A percentile compares a stretch with the other conserved stretches of the same genome.
Evolutionary conservation across 37 sponge, comb jelly and placozoan genomes (phyloP).

Genomic region (Chondrilla cf. caribensis): DNA sequence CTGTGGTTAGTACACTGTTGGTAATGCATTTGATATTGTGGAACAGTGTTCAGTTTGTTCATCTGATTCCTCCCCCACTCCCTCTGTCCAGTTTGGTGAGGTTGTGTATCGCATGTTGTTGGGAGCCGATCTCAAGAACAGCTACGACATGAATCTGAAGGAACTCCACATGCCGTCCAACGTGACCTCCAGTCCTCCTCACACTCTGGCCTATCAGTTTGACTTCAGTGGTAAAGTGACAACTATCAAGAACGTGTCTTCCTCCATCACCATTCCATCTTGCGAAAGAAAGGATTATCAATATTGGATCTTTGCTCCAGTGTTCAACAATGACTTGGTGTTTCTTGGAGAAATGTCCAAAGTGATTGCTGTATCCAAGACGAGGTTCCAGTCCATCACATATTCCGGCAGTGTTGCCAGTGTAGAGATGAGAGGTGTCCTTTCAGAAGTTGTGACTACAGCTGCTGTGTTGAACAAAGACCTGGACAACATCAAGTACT

Average conservation of each 20-base stretch:
- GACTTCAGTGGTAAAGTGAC: slow-evolving; percentile 27
- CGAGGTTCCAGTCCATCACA: slow-evolving; percentile 19
- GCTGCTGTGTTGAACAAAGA: neutral
- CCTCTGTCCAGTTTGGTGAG: no score
- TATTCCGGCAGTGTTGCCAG: neutral
- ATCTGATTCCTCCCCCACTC: no score
- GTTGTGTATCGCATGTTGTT: no score
- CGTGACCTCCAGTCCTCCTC: no score
- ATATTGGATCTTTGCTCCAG: slow-evolving; percentile 54
- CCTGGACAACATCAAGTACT: slow-evolving; percentile 25
- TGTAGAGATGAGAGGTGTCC: slow-evolving; percentile 44
- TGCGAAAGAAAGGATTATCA: slow-evolving; percentile 49
- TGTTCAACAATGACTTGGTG: slow-evolving; percentile 18
- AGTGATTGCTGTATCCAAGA: slow-evolving; percentile 54
- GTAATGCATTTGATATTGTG: no score
- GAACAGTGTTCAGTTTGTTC: no score
- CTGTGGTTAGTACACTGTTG: slow-evolving; percentile 43
- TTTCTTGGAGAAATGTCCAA: slow-evolving; percentile 75
- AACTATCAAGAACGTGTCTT: neutral
- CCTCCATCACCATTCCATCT: slow-evolving; percentile 9
- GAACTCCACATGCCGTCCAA: no score
- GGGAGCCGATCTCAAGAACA: no score
- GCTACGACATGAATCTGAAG: no score
- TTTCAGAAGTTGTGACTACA: slow-evolving; percentile 53
- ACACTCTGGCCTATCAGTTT: slow-evolving; percentile 23